These are phyloP conservation scores for Masticophis lateralis DNA, from an alignment of 2,797 vertebrate genomes.

Conservation along the genomic window DNA sequence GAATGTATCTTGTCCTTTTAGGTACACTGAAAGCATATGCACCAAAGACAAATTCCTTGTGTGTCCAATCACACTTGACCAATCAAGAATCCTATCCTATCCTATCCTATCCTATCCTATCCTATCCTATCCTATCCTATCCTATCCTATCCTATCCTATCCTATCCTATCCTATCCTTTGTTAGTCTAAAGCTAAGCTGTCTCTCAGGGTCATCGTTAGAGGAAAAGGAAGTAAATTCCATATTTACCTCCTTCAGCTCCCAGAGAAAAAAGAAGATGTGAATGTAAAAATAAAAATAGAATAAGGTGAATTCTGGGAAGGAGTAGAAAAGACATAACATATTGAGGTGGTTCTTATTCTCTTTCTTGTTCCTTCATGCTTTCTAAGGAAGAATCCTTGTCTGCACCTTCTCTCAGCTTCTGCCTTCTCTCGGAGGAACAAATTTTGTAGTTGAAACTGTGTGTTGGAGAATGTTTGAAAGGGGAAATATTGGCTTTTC, in stretches of 20 bases:
- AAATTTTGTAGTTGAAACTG: not conserved
- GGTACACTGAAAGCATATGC: no score
- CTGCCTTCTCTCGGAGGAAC: not conserved
- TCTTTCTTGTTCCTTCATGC: not conserved
- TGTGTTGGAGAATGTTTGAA: not conserved
- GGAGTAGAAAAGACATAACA: not conserved
- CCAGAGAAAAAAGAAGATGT: not conserved
- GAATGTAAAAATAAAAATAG: not conserved
- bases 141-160: no score
- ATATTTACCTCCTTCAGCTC: not conserved
- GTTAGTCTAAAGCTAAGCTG: not conserved
- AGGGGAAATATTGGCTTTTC: conserved; percentile 32
- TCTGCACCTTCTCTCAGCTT: not conserved
- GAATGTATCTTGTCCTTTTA: no score
- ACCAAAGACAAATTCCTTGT: no score
- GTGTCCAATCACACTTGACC: no score
- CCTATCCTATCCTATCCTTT: no score
- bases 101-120: no score
- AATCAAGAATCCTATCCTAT: no score
- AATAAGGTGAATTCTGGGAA: not conserved
- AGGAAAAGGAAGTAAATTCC: not conserved
- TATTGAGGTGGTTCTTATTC: not conserved
- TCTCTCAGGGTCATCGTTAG: not conserved
- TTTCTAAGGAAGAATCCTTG: not conserved
- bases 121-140: no score